Evolutionary conservation across 2,888 invertebrate species (phyloP).

Genomic region (Dione vanillae): DNA sequence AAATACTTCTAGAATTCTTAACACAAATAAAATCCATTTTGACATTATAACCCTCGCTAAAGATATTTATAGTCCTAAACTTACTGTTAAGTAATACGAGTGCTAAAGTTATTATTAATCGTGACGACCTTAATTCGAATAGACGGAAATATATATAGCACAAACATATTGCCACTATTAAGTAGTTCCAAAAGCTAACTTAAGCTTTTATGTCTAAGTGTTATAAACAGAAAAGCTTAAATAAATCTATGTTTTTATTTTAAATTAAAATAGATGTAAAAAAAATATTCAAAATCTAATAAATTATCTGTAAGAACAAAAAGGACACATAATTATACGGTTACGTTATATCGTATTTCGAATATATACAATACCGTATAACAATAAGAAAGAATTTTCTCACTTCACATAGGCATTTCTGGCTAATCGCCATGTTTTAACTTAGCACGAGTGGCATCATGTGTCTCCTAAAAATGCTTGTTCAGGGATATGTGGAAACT

Average conservation of each 20-base stretch:
- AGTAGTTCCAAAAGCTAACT: not conserved
- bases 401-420: slow-evolving; percentile 30
- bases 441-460: slow-evolving; percentile 31
- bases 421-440: slow-evolving; percentile 32
- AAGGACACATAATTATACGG: no score
- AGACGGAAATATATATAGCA: not conserved
- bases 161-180: not conserved
- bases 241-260: not conserved
- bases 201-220: not conserved
- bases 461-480: slow-evolving; percentile 34
- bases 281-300: no score
- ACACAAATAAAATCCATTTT: not conserved
- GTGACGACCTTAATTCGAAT: slow-evolving; percentile 15
- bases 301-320: no score
- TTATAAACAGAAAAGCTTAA: not conserved
- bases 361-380: not conserved
- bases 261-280: no score
- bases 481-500: slow-evolving; percentile 31
- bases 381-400: slow-evolving; percentile 16
- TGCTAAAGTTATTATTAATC: slow-evolving; percentile 8
- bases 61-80: slow-evolving; percentile 14
- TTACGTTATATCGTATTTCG: no score
- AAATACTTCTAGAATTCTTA: not conserved
- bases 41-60: not conserved
- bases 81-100: not conserved